Evolutionary conservation across 2,888 invertebrate species (phyloP), one percentile per base, ranked within the genome.

Genomic region (Drosophila atripex): DNA sequence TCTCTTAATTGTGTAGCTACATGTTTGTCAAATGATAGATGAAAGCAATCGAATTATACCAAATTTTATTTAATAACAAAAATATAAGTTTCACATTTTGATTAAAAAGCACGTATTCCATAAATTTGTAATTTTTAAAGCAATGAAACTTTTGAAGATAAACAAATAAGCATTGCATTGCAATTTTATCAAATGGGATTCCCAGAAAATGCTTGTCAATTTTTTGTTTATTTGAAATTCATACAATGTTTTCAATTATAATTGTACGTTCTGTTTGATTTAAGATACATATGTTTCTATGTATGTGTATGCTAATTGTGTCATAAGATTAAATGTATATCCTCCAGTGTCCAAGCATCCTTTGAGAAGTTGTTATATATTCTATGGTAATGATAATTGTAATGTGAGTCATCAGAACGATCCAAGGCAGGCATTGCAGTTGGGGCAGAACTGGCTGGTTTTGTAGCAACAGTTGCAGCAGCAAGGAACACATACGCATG

Each of bases 401-500:
- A 32, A 32, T 32, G 35, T 35, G 14, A n/a, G 49, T 21, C 28
- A 14, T 66, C 43, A 86, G 51, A 71, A 86, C 1, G 61, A 50
- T 52, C 73, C 71, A 8, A 80, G 30, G 38, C 61, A 50, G 12
- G 66, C 69, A 1, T 87, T 82, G 23, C 80, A 88, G 28, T 88
- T 85, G 45, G 86, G 79, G 30, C 80, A 82, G 38, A 49, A 63
- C 12, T 78, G 80, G 16, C 54, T 63, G 38, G 75, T 78, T 12
- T 55, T 45, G 25, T 86, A 76, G 72, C 65, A 55, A 9, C 79
- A 86, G 38, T 75, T 71, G 73, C 73, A 89, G 64, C 72, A 74
- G 45, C 73, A 87, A 3, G 70, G 90, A 60, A 56, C 32, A 28
- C 70, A 79, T 41, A 76, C 74, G 66, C 73, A 89, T 14, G 63